Evolutionary conservation across 2,888 invertebrate species (phyloP), one percentile per base, ranked within the genome.

Genomic region (Theristus sp.): DNA sequence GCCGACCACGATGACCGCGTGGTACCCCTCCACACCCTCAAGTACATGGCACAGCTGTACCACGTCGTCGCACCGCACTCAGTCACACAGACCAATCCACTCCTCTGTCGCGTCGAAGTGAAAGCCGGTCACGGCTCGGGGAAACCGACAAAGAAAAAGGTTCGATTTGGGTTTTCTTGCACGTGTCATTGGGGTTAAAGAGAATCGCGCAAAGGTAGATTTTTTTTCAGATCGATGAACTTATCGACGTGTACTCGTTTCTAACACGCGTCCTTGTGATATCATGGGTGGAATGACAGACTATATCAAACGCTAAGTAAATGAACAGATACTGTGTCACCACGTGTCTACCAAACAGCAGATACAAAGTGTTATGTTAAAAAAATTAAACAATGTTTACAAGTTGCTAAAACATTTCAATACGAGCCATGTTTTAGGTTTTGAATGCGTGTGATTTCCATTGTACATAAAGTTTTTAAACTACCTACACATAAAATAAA

Each of bases 1-100:
- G 94, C 89, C 26, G 94, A 96, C 80, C 94, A 96, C 77, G 94
- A 96, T 79, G 94, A 96, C 79, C 84, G 96, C 67, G 96, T 98
- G 65, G 94, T 94, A 66, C 96, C 96, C 58, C 81, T 91, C 66
- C 98, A 98, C 80, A 91, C 93, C 63, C 81, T 94, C 56, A 98
- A 98, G 78, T 89, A 86, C 77, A 85, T 88, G 62, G 93, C 96
- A 1, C 83, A 86, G 68, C 79, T 98, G 63, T 96, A 98, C 73
- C 80, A 87, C 70, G 81, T 80, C 53, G 63, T 67, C 2, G 6
- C 24, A 13, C 25, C 49, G 17, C 25, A 56, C 3, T 56, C n/a
- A 17, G 31, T 31, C 17, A 53, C 24, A 22, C 69, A 90, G 81
- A 81, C 75, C 25, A 87, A 87, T 69, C 96, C 96, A 1, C 76